Percentiles rank a stretch among this genome's conserved stretches.
Conservation (phyloP, 2,797 vertebrate genomes). For the Echeneis naucrates region DNA sequence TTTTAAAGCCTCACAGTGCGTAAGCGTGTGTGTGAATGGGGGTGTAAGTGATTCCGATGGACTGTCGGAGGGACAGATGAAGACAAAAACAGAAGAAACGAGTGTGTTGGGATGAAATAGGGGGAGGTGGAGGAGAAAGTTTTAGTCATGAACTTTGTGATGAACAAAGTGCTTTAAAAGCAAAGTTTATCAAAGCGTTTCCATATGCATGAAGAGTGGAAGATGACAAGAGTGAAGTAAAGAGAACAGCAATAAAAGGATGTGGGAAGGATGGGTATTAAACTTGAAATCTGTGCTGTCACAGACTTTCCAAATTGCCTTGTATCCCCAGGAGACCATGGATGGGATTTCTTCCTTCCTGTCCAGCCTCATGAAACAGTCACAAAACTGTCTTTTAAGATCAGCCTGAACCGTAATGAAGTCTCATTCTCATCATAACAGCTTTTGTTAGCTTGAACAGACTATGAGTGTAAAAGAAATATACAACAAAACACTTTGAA, state of each 20-base stretch:
- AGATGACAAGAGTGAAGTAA: background rate
- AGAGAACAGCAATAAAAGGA: conserved; percentile 5
- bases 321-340: conserved; percentile 34
- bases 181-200: conserved; percentile 59
- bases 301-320: conserved; percentile 44
- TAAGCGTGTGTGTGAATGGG: conserved; percentile 2
- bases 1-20: conserved; percentile 28
- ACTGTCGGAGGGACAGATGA: conserved; percentile 18
- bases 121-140: background rate
- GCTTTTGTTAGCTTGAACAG: conserved; percentile 2
- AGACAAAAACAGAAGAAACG: conserved; percentile 29
- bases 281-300: conserved; percentile 52
- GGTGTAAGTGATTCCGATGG: conserved; percentile 33
- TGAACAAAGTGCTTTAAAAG: conserved; percentile 58
- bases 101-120: background rate
- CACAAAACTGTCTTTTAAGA: conserved; percentile 13
- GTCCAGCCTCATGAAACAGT: conserved; percentile 11
- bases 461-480: conserved; percentile 10
- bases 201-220: conserved; percentile 5
- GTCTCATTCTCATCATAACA: conserved; percentile 31
- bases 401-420: conserved; percentile 28
- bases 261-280: conserved; percentile 20
- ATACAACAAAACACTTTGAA: conserved; percentile 14
- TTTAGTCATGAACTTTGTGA: conserved; percentile 30
- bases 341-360: conserved; percentile 38